Evolutionary conservation across 2,113 vertebrate genomes (phyloP), one percentile per base, ranked within the genome.

Genomic region (Pavo muticus): DNA sequence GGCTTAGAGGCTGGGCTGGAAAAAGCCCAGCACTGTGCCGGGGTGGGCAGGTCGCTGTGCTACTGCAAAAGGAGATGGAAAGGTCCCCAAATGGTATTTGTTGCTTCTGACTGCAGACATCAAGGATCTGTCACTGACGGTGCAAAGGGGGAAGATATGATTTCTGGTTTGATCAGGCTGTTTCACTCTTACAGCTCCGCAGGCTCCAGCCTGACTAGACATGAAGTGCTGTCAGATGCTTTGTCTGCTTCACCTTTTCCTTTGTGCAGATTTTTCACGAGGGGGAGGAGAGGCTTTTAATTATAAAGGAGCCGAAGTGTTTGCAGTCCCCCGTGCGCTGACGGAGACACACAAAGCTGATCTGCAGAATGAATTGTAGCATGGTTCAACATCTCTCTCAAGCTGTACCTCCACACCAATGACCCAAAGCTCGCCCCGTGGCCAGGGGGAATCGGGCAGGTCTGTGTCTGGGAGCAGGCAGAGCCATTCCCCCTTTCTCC

Each of bases 361-460:
- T 11, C 2, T 2, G 37, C 29, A 27, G 27, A 56, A 37, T 29
- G 1, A 35, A 3, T 87, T 84, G 81, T 65, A 84, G 19, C 20
- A 35, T 40, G 60, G 18, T 90, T 90, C 73, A 37, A 84, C 17
- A 11, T 57, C 65, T 74, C 45, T 83, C 75, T 42, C 60, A 70
- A 50, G 68, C 64, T 68, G n/a, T 13, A 2, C 24, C 63, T 63
- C 19, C 24, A 17, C 35, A 25, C 42, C 32, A 13, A 11, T 40
- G 60, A 16, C 3, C 16, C 2, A 1, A 2, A 56, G 8, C 19
- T 44, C 9, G 2, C 65, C n/a, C 40, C 1, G 3, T 10, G 18
- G 74, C 61, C 2, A 1, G 1, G 2, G 45, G 37, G 44, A 24
- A 27, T 7, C 16, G 4, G 45, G 47, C 80, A 40, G 69, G 9